These are phyloP conservation scores for Formica aserva DNA, from an alignment of 2,888 invertebrate genomes.

Conservation along the genomic window DNA sequence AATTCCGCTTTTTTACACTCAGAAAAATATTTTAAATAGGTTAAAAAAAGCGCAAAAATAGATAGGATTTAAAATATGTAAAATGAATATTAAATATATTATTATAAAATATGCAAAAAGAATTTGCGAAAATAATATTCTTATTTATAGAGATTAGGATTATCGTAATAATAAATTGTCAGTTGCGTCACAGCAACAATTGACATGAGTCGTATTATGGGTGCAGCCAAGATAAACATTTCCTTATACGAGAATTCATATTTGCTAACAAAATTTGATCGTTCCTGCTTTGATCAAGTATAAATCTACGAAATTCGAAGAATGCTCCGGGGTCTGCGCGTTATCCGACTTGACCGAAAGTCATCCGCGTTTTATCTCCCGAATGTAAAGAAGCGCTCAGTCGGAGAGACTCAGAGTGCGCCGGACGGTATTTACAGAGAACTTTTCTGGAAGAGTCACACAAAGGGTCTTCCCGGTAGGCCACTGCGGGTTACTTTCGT, in stretches of 20 bases:
- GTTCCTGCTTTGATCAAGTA: slow-evolving; percentile 29
- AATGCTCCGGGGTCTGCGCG: slow-evolving; percentile 19
- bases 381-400: slow-evolving; percentile 66
- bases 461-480: slow-evolving; percentile 60
- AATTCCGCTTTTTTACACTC: not conserved
- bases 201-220: not conserved
- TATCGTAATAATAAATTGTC: not conserved
- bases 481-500: slow-evolving; percentile 70
- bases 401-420: slow-evolving; percentile 65
- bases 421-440: slow-evolving; percentile 70
- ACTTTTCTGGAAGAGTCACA: slow-evolving; percentile 65
- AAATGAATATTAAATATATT: not conserved
- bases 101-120: not conserved
- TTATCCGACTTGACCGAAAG: slow-evolving; percentile 60
- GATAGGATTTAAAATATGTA: not conserved
- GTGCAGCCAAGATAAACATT: not conserved
- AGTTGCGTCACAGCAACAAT: not conserved
- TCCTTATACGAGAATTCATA: not conserved
- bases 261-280: slow-evolving; percentile 29
- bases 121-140: not conserved
- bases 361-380: slow-evolving; percentile 66
- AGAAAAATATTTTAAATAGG: not conserved
- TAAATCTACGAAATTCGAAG: slow-evolving; percentile 34
- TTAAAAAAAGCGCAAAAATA: not conserved
- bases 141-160: not conserved